A percentile compares a stretch with the other conserved stretches of the same genome.
These are phyloP conservation scores for Rhagonycha lutea DNA, from an alignment of 2,888 invertebrate species.

Conservation along the genomic window DNA sequence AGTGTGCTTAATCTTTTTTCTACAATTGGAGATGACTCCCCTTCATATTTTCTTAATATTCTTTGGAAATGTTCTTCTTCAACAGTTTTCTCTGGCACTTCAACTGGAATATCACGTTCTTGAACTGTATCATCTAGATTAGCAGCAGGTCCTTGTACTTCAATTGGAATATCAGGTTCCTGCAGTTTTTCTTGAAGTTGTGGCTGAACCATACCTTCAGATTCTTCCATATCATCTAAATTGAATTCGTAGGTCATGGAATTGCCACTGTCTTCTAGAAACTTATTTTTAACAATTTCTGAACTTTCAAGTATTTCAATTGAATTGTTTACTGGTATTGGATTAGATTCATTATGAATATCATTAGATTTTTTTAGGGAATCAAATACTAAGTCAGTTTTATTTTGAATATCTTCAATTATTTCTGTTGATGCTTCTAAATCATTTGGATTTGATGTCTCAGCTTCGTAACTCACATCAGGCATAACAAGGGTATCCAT, in stretches of 20 bases:
- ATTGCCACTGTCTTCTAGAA: constrained; percentile 12
- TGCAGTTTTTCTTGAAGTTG: not conserved
- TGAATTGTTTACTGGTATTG: not conserved
- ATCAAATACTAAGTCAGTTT: not conserved
- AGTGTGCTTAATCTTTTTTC: not conserved
- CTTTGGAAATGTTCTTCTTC: constrained; percentile 4
- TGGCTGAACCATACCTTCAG: not conserved
- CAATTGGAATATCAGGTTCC: not conserved
- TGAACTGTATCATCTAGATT: not conserved
- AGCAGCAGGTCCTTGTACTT: not conserved
- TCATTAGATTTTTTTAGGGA: not conserved
- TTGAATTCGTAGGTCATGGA: constrained; percentile 39
- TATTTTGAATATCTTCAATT: not conserved
- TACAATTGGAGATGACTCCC: not conserved
- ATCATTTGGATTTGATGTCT: not conserved
- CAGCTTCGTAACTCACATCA: not conserved
- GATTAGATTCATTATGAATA: not conserved
- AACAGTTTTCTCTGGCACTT: not conserved
- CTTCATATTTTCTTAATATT: constrained; percentile 5
- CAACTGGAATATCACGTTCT: not conserved
- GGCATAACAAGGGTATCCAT: not conserved
- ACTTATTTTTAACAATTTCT: constrained; percentile 14
- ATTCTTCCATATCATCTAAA: constrained; percentile 36
- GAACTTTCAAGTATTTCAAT: constrained; percentile 20
- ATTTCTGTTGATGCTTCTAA: not conserved